Conservation (phyloP, 1,140 invertebrate genomes). For the Ladona fulva region DNA sequence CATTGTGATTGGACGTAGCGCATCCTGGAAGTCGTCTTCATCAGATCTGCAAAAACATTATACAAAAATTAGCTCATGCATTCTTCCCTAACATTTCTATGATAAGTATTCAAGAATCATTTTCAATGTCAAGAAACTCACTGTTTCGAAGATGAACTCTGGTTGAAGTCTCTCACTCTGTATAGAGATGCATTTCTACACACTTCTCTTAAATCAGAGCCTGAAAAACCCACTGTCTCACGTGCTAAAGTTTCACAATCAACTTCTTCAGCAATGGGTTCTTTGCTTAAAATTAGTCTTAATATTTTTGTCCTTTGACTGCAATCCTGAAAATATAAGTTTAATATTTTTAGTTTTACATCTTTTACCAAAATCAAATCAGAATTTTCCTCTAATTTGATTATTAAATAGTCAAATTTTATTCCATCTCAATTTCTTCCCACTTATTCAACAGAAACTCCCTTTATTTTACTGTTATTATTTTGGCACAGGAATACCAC, state of each 20-base stretch:
- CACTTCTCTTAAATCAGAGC: slow-evolving; percentile 85
- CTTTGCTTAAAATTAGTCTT: slow-evolving; percentile 64
- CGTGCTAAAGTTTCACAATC: slow-evolving; percentile 62
- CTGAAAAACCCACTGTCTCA: slow-evolving; percentile 78
- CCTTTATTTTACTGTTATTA: too few species aligned
- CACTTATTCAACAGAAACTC: too few species aligned
- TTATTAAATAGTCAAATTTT: too few species aligned
- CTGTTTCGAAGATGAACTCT: not conserved
- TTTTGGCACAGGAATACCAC: too few species aligned
- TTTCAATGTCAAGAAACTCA: not conserved
- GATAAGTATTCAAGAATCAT: too few species aligned
- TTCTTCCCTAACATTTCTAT: too few species aligned
- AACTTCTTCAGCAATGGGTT: slow-evolving; percentile 62
- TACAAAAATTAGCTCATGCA: too few species aligned
- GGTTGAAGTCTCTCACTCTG: slow-evolving; percentile 56
- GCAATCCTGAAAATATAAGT: slow-evolving; percentile 41
- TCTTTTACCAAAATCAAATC: too few species aligned
- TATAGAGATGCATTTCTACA: slow-evolving; percentile 86
- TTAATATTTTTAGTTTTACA: too few species aligned
- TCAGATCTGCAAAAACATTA: not conserved
- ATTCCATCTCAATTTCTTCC: too few species aligned
- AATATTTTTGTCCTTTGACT: slow-evolving; percentile 69
- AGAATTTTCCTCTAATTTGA: too few species aligned
- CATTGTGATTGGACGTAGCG: slow-evolving; percentile 64
- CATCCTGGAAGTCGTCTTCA: slow-evolving; percentile 45